Base-by-base conservation (phyloP, 53 echinoderm and acorn worm species). In the Echinometra lucunter region DNA sequence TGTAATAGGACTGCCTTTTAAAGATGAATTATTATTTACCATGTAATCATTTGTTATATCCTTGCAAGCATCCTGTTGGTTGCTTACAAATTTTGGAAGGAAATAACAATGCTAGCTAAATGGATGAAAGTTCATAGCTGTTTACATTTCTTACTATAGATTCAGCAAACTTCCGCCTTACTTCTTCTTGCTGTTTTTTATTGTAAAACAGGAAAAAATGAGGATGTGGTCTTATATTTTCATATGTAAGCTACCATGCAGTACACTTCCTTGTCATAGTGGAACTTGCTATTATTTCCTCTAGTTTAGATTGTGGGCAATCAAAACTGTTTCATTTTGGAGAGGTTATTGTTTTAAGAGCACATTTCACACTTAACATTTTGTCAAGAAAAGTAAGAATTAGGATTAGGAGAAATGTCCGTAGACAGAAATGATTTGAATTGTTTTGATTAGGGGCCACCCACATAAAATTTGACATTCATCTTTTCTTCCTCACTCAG, bases 51-150 rank as follows among this genome's bases (percentile, higher is more conserved):
- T 42, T 38, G 42, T 42, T 78, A 40, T 28, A 28, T 49, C 44
- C 49, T 85, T 15, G 1, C 49, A n/a, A 45, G 49, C 38, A 57
- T 89, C 89, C 63, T 89, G 89, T 57, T 40, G 35, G 63, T 60
- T 27, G 9, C 3, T 19, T 18, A 38, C 10, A 15, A 38, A 21
- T 40, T 60, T 35, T 23, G 8, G 60, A 19, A 40, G 89, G 89
- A 89, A 89, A 89, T 89, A 58, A 60, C 57, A 89, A 60, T 89
- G 15, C 35, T 60, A 89, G 89, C 6, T 37, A 89, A n/a, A 19
- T 89, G 30, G 89, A 89, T 35, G 89, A 89, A 60, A 89, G 89
- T 89, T 89, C 89, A 89, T 37, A 58, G 58, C 37, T 89, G 60
- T 37, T 85, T 47, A 49, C 85, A 49, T 85, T 85, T 85, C 44